Conservation (phyloP, 2,797 vertebrate genomes). For the Mus minutoides region DNA sequence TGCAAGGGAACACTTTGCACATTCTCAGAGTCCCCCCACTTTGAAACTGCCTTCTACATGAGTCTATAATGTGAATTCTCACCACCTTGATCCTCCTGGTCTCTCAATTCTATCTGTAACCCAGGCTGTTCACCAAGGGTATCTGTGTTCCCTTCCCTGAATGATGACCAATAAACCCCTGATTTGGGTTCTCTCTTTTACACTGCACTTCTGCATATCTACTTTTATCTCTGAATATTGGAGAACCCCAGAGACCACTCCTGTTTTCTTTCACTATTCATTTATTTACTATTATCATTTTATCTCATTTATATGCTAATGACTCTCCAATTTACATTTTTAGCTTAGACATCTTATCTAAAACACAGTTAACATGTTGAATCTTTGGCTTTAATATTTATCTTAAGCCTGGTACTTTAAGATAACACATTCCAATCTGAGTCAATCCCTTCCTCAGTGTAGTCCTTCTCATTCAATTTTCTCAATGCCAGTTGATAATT, state of each 20-base stretch:
- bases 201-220: neutral
- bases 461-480: neutral
- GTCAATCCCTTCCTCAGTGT: neutral
- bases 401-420: neutral
- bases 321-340: neutral
- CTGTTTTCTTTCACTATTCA: neutral
- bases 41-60: neutral
- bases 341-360: neutral
- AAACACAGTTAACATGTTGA: neutral
- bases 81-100: neutral
- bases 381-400: neutral
- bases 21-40: neutral
- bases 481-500: neutral
- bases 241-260: neutral
- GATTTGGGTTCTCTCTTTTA: neutral
- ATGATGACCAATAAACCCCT: neutral
- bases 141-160: neutral
- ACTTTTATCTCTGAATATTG: neutral
- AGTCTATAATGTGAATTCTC: neutral
- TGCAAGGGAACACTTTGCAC: neutral
- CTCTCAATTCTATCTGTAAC: neutral
- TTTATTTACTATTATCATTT: neutral
- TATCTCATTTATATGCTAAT: slow-evolving; percentile 22
- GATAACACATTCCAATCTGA: neutral
- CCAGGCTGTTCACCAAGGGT: neutral